Evolutionary conservation across 2,888 invertebrate species (phyloP).

Genomic region (Tyria jacobaeae): DNA sequence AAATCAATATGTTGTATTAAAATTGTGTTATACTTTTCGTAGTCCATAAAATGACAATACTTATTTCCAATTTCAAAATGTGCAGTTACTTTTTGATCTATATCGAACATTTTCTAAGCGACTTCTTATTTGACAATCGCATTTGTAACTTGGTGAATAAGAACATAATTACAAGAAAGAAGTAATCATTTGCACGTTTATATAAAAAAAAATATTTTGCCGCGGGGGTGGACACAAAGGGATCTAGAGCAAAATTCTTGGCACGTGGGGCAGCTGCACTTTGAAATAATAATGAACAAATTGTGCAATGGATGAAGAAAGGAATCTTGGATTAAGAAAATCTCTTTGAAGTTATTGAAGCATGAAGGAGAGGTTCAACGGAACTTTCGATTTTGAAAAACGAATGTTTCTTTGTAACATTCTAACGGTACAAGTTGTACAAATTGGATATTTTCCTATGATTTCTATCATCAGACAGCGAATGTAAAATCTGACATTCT

Average conservation of each 20-base stretch:
- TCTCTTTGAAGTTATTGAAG: constrained; percentile 33
- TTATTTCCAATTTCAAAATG: constrained; percentile 11
- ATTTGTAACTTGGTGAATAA: constrained; percentile 39
- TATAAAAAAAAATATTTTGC: constrained; percentile 36
- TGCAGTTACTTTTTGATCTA: background rate
- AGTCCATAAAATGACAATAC: constrained; percentile 45
- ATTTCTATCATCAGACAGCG: too few relatives aligned
- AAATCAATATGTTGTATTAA: background rate
- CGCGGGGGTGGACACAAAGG: constrained; percentile 53
- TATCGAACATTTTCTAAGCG: background rate
- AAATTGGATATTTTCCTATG: background rate
- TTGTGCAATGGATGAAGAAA: constrained; percentile 45
- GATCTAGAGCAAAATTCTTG: constrained; percentile 63
- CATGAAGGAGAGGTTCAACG: constrained; percentile 27
- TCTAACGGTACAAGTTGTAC: background rate
- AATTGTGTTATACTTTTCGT: constrained; percentile 9
- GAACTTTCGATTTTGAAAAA: background rate
- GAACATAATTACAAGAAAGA: constrained; percentile 28
- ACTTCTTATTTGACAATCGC: constrained; percentile 21
- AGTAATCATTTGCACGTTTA: constrained; percentile 38
- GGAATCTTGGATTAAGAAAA: constrained; percentile 33
- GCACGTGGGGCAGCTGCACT: constrained; percentile 66
- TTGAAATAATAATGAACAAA: constrained; percentile 35
- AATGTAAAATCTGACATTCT: too few relatives aligned
- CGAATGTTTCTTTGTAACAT: background rate